Evolutionary conservation across 1,140 invertebrate genomes (phyloP).

Genomic region (Rhizoglyphus robini): DNA sequence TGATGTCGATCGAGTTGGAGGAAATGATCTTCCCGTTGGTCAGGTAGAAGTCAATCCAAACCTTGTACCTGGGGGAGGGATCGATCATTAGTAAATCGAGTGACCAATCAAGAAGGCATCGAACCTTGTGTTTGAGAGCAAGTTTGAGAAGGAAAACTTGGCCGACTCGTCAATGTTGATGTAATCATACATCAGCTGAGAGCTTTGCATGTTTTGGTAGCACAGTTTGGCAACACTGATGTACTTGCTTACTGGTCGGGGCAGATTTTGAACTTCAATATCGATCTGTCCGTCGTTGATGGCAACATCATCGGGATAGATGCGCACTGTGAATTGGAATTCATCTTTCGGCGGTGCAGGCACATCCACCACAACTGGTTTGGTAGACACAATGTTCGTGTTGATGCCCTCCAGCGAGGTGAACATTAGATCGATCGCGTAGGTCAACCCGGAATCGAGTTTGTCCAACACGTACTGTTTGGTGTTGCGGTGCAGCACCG

Average conservation of each 20-base stretch:
- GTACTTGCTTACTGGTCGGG: conserved; percentile 70
- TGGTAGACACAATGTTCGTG: conserved; percentile 52
- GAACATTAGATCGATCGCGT: conserved; percentile 59
- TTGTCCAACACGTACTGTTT: conserved; percentile 55
- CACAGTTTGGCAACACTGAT: conserved; percentile 76
- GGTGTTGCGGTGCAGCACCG: conserved; percentile 57
- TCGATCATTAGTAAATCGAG: background rate
- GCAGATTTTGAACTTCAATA: conserved; percentile 59
- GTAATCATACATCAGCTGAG: conserved; percentile 46
- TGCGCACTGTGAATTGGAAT: conserved; percentile 59
- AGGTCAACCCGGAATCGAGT: conserved; percentile 51
- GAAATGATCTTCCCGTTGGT: conserved; percentile 26
- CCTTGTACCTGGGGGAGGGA: conserved; percentile 23
- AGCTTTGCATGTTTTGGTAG: conserved; percentile 47
- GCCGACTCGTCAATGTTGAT: conserved; percentile 65
- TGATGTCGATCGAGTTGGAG: conserved; percentile 26
- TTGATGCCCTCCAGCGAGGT: conserved; percentile 55
- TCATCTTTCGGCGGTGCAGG: conserved; percentile 34
- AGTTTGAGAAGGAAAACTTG: conserved; percentile 52
- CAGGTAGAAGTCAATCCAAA: conserved; percentile 26
- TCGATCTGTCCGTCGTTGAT: conserved; percentile 34
- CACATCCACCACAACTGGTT: conserved; percentile 49
- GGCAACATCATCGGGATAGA: conserved; percentile 53
- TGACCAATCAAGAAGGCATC: background rate
- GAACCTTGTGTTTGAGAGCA: conserved; percentile 54